A percentile compares a stretch with the other conserved stretches of the same genome.
These are phyloP conservation scores for Sebastes itinus DNA, from an alignment of 2,797 vertebrate species.

Conservation along the genomic window DNA sequence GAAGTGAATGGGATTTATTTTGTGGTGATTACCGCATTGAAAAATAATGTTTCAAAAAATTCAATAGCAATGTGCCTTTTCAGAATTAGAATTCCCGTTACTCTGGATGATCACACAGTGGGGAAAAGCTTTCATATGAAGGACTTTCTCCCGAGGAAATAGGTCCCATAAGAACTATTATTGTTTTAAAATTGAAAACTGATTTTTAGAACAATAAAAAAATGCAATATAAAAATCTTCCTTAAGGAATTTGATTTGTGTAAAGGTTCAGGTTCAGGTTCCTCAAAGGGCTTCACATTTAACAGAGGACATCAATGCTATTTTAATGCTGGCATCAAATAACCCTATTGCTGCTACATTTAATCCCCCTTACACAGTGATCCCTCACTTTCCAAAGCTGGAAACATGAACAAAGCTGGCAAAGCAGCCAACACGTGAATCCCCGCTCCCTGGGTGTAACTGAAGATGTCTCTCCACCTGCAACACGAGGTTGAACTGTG, in stretches of 20 bases:
- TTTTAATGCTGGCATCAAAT: background rate
- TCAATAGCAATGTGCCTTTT: background rate
- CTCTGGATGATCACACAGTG: background rate
- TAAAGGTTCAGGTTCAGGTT: background rate
- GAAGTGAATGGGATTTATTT: background rate
- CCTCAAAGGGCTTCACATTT: background rate
- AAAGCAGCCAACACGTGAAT: conserved; percentile 17
- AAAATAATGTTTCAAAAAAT: background rate
- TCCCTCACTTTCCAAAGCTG: background rate
- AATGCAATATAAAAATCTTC: background rate
- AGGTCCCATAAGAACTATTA: background rate
- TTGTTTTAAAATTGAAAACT: background rate
- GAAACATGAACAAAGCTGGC: conserved; percentile 17
- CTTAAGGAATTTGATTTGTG: background rate
- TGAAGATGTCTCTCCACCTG: conserved; percentile 39
- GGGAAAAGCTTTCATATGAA: background rate
- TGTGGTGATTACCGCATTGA: background rate
- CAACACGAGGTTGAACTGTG: background rate
- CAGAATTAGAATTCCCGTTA: background rate
- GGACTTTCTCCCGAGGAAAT: background rate
- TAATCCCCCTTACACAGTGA: background rate
- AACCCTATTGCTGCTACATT: background rate
- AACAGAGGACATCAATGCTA: background rate
- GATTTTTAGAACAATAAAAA: background rate
- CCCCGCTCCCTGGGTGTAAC: background rate